Evolutionary conservation across 2,113 vertebrate genomes (phyloP), one percentile per base, ranked within the genome.

Genomic region (Lanius ludovicianus): DNA sequence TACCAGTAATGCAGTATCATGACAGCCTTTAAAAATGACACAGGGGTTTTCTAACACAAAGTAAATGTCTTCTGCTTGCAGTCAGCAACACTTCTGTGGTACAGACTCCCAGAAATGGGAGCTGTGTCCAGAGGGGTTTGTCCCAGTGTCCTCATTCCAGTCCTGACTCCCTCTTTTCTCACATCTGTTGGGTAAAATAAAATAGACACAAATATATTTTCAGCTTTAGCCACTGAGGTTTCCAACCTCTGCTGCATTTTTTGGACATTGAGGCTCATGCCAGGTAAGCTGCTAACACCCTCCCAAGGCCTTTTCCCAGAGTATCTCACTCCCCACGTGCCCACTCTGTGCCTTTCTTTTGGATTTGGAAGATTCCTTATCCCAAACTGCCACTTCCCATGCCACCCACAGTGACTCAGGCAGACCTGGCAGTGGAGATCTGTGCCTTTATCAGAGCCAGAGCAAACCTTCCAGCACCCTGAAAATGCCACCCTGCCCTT

Each of bases 1-100:
- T 57, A 17, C 13, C 41, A 15, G 18, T 2, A 69, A 74, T 0
- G 5, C 71, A 42, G 5, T 23, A 21, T 6, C 0, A 0, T 13
- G 47, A 15, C 39, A 33, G 42, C 19, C 37, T 70, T 75, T 37
- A 19, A 63, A 71, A 64, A 84, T 33, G 1, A 10, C 5, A 17
- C 23, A 11, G 37, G 28, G 12, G 10, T 46, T 91, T 89, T 53
- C 62, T 37, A 8, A n/a, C 25, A 21, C 21, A 49, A 52, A 79
- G 56, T 14, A 39, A 41, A 52, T 18, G 30, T 56, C 9, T 52
- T 37, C 55, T 69, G 31, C 59, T 57, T 30, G 41, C 1, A 1
- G 16, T 33, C 35, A 79, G 57, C 11, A 71, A 22, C 62, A 30
- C 3, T n/a, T 76, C 22, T 3, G 22, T 56, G n/a, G 14, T 18